These are phyloP conservation scores for Arenaria interpres DNA, from an alignment of 2,113 vertebrate species.

Conservation along the genomic window DNA sequence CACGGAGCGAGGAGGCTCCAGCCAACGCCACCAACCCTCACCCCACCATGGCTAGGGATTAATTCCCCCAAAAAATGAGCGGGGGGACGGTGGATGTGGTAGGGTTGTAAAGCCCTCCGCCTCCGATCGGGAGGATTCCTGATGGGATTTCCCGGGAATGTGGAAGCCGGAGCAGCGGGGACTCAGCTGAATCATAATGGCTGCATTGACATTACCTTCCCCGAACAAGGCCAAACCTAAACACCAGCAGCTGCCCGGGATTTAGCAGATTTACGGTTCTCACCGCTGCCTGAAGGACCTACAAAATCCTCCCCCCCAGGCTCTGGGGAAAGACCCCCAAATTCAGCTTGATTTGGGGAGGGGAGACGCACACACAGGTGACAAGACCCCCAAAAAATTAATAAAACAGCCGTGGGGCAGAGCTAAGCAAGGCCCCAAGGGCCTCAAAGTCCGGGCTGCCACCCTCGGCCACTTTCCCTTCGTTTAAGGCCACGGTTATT, in stretches of 20 bases:
- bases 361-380: too few species aligned
- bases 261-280: slow-evolving; percentile 24
- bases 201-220: slow-evolving; percentile 49
- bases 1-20: background rate
- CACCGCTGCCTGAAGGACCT: background rate
- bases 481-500: background rate
- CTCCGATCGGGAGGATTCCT: background rate
- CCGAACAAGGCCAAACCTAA: slow-evolving; percentile 6
- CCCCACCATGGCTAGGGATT: background rate
- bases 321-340: background rate
- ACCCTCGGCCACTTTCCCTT: background rate
- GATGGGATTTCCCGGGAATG: background rate
- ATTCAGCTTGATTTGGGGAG: background rate
- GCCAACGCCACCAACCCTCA: background rate
- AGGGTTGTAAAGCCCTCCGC: background rate
- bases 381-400: too few species aligned
- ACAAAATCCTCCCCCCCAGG: background rate
- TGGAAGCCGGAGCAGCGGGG: background rate
- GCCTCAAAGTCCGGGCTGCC: background rate
- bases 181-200: slow-evolving; percentile 47
- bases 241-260: slow-evolving; percentile 31
- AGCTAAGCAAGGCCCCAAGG: background rate
- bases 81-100: fast-evolving
- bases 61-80: background rate
- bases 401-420: background rate